Percentiles rank a stretch among this genome's conserved stretches.
phyloP scores from a whole-genome alignment of 2,113 vertebrate genomes.

The Vimba vimba region DNA sequence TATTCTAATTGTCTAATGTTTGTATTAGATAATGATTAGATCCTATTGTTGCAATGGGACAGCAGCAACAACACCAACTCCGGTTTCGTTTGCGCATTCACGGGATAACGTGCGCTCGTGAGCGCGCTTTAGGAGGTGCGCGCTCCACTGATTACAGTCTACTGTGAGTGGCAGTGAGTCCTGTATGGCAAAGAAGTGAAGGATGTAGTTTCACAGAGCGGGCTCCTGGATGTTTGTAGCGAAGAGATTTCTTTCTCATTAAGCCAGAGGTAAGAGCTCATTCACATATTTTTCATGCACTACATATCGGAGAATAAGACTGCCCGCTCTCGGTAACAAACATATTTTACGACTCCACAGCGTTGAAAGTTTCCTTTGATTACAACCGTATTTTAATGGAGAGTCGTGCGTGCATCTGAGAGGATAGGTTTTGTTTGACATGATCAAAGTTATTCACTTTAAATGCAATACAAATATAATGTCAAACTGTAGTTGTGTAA shows the following conservation, averaged over 20 bases:
- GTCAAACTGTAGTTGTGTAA: neutral
- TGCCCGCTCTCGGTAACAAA: neutral
- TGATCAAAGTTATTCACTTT: conserved; percentile 7
- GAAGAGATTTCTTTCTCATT: neutral
- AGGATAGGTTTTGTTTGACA: neutral
- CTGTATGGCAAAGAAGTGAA: conserved; percentile 1
- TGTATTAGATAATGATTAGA: neutral
- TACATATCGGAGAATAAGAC: neutral
- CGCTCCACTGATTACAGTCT: conserved; percentile 27
- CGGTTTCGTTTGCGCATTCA: conserved; percentile 42
- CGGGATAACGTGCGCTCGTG: conserved; percentile 34
- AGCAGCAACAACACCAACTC: conserved; percentile 8
- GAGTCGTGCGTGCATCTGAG: neutral
- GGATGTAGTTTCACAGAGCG: conserved; percentile 8
- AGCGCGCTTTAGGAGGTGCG: conserved; percentile 43
- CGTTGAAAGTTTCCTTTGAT: conserved; percentile 42
- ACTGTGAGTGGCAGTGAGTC: conserved; percentile 21
- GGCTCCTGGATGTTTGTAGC: neutral
- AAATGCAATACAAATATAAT: neutral
- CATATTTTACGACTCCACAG: conserved; percentile 1
- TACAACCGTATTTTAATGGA: neutral
- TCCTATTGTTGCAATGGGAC: neutral
- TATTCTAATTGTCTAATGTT: neutral
- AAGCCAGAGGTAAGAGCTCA: conserved; percentile 50
- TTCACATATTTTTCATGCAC: conserved; percentile 12